Percentiles rank a stretch among this genome's conserved stretches.
These are phyloP conservation scores for Andricus grossulariae DNA, from an alignment of 1,140 invertebrate genomes.

Conservation along the genomic window DNA sequence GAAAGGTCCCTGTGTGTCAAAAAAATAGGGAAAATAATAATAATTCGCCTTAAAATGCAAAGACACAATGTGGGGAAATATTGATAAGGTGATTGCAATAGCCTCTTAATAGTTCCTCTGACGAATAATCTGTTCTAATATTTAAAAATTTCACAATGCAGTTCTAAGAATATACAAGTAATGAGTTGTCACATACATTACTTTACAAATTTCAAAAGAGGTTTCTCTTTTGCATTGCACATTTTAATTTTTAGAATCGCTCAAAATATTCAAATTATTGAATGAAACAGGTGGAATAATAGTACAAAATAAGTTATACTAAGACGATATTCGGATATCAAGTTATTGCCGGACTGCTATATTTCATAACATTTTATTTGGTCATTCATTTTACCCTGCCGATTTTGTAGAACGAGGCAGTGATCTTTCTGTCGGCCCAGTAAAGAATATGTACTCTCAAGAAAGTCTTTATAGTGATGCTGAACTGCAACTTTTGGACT, in stretches of 20 bases:
- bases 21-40: background rate
- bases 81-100: too few species aligned
- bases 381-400: background rate
- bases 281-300: background rate
- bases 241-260: too few species aligned
- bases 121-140: too few species aligned
- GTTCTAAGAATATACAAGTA: too few species aligned
- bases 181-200: too few species aligned
- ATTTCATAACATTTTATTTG: constrained; percentile 1
- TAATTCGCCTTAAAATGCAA: background rate
- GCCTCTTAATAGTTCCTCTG: too few species aligned
- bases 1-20: background rate
- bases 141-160: too few species aligned
- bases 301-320: too few species aligned
- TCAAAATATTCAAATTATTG: too few species aligned
- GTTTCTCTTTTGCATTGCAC: too few species aligned
- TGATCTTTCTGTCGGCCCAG: background rate
- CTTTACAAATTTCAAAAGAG: too few species aligned
- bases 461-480: constrained; percentile 7
- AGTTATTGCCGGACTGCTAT: background rate
- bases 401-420: background rate
- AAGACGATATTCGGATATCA: background rate
- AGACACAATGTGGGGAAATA: background rate
- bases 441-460: constrained; percentile 12
- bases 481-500: background rate